A percentile compares a stretch with the other conserved stretches of the same genome.
phyloP scores from a whole-genome alignment of 2,797 vertebrate species.

The Salarias fasciatus region DNA sequence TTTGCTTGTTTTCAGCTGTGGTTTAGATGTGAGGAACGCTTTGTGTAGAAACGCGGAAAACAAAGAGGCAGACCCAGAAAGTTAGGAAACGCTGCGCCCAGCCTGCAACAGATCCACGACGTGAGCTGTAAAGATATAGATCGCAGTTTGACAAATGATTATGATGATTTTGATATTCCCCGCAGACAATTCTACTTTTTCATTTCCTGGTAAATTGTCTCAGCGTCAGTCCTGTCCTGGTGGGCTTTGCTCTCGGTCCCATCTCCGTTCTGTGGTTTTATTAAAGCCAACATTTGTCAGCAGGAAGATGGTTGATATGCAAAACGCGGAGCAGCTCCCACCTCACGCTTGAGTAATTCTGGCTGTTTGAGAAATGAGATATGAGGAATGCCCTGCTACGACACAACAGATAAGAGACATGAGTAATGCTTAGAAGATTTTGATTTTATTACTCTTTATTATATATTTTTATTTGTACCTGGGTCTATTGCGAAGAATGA shows the following conservation, averaged over 20 bases:
- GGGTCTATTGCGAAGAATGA: conserved; percentile 47
- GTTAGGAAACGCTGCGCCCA: conserved; percentile 50
- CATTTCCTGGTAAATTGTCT: conserved; percentile 86
- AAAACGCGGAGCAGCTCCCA: conserved; percentile 82
- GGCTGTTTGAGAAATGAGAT: conserved; percentile 80
- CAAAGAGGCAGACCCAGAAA: conserved; percentile 46
- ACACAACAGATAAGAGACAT: conserved; percentile 91
- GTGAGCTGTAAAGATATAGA: conserved; percentile 70
- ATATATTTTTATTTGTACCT: conserved; percentile 73
- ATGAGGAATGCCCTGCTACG: conserved; percentile 84
- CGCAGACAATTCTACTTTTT: conserved; percentile 83
- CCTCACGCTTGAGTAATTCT: conserved; percentile 84
- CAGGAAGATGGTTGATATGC: conserved; percentile 92
- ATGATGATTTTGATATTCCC: conserved; percentile 82
- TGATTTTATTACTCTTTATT: conserved; percentile 78
- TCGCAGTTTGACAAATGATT: conserved; percentile 81
- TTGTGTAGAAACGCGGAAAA: conserved; percentile 27
- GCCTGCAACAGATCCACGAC: conserved; percentile 46
- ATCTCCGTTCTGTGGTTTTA: conserved; percentile 73
- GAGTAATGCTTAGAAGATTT: conserved; percentile 82
- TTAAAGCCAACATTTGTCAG: conserved; percentile 88
- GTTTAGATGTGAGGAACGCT: conserved; percentile 14
- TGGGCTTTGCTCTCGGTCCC: conserved; percentile 53
- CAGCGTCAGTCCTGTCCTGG: conserved; percentile 58
- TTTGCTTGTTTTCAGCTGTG: conserved; percentile 12